Evolutionary conservation across 1,140 invertebrate species (phyloP).

Genomic region (Thaumatotibia leucotreta): DNA sequence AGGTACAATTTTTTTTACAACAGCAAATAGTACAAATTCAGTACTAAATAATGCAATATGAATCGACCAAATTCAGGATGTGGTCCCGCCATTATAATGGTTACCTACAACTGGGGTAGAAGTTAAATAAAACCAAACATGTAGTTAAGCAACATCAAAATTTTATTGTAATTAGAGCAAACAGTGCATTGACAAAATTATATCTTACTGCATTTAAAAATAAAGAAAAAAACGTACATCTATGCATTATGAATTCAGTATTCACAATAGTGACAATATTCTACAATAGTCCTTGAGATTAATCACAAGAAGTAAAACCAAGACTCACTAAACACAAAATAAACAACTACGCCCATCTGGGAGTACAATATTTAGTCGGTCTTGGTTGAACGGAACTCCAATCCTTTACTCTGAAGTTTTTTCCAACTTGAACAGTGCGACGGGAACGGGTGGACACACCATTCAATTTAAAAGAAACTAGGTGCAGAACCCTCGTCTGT

Average conservation of each 20-base stretch:
- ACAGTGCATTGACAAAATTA: constrained; percentile 50
- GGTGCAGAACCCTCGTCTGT: constrained; percentile 55
- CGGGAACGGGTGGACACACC: constrained; percentile 65
- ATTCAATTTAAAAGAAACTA: constrained; percentile 76
- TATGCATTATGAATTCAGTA: constrained; percentile 38
- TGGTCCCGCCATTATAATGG: no score
- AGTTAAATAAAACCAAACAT: constrained; percentile 21
- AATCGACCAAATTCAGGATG: no score
- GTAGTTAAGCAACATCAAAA: constrained; percentile 62
- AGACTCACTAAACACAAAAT: constrained; percentile 76
- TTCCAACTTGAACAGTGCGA: constrained; percentile 75
- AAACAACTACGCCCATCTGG: constrained; percentile 48
- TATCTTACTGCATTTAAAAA: constrained; percentile 25
- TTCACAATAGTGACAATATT: constrained; percentile 40
- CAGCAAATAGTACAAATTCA: no score
- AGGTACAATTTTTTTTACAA: no score
- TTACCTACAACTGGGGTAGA: no score
- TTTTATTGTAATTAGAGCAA: constrained; percentile 59
- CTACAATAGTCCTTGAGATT: constrained; percentile 46
- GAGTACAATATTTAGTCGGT: constrained; percentile 73
- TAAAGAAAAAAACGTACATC: constrained; percentile 30
- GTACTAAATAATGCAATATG: no score
- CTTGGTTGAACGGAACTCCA: constrained; percentile 76
- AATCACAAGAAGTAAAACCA: constrained; percentile 69
- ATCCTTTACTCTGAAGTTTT: constrained; percentile 71